These are phyloP conservation scores for Trigoniulus corallinus DNA, from an alignment of 1,140 invertebrate species.

Conservation along the genomic window DNA sequence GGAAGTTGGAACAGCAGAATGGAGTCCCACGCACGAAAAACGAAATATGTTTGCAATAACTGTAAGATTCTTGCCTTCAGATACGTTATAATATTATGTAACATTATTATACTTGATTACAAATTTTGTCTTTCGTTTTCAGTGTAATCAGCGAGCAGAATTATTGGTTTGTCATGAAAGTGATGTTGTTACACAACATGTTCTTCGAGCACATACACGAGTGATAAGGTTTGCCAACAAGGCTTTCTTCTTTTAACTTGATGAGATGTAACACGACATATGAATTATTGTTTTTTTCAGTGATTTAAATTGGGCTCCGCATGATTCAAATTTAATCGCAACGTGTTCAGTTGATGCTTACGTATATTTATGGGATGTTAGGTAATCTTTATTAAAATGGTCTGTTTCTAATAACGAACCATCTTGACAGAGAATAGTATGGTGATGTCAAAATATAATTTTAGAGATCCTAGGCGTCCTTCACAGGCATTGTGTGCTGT, in stretches of 20 bases:
- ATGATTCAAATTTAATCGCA: constrained; percentile 72
- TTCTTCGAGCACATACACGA: constrained; percentile 66
- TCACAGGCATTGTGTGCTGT: constrained; percentile 60
- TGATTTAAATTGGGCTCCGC: constrained; percentile 82
- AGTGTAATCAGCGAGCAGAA: constrained; percentile 52
- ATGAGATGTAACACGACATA: background rate
- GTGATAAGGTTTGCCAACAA: constrained; percentile 39
- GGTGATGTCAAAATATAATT: constrained; percentile 8
- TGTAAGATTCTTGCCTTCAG: constrained; percentile 37
- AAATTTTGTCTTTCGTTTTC: constrained; percentile 7
- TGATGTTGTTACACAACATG: constrained; percentile 47
- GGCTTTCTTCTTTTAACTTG: background rate
- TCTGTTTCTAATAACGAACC: background rate
- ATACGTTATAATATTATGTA: constrained; percentile 1
- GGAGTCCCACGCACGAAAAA: constrained; percentile 63
- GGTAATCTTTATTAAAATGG: constrained; percentile 14
- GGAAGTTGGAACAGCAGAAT: constrained; percentile 78
- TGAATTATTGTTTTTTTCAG: constrained; percentile 27
- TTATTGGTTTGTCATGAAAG: constrained; percentile 50
- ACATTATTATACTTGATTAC: constrained; percentile 5
- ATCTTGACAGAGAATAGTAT: background rate
- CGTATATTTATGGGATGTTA: constrained; percentile 80
- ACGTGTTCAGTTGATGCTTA: constrained; percentile 88
- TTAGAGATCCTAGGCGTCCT: constrained; percentile 60
- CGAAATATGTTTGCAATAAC: constrained; percentile 74